These are phyloP conservation scores for Quiscalus mexicanus DNA, from an alignment of 2,113 vertebrate genomes.

Conservation along the genomic window DNA sequence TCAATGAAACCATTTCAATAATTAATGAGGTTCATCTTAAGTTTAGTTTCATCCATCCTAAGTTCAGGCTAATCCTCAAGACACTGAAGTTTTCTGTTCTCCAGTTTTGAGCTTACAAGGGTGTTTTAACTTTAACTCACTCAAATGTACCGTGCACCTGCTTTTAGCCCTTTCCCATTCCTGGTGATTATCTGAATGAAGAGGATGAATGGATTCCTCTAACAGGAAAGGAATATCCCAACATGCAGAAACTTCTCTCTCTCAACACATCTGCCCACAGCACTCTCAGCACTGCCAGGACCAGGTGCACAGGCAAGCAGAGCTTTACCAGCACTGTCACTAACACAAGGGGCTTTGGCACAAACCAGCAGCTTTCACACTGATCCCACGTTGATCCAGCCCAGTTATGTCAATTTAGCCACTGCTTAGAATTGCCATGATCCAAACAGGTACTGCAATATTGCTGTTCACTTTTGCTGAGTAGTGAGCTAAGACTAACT, in stretches of 20 bases:
- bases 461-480: not conserved
- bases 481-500: slow-evolving; percentile 1
- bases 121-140: not conserved
- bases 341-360: not conserved
- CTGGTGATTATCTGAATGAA: not conserved
- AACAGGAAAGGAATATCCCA: not conserved
- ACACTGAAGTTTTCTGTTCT: not conserved
- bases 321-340: not conserved
- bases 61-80: not conserved
- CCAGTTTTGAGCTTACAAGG: not conserved
- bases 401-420: not conserved
- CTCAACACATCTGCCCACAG: not conserved
- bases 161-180: not conserved
- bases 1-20: not conserved
- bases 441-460: not conserved
- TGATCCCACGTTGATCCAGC: not conserved
- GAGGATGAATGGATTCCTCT: not conserved
- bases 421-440: not conserved
- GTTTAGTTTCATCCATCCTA: not conserved
- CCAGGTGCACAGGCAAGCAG: not conserved
- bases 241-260: not conserved
- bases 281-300: not conserved
- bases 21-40: not conserved
- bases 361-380: not conserved
- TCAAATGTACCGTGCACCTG: rapidly evolving